Evolutionary conservation across 1,140 invertebrate genomes (phyloP).

Genomic region (Scaptomyza hsui): DNA sequence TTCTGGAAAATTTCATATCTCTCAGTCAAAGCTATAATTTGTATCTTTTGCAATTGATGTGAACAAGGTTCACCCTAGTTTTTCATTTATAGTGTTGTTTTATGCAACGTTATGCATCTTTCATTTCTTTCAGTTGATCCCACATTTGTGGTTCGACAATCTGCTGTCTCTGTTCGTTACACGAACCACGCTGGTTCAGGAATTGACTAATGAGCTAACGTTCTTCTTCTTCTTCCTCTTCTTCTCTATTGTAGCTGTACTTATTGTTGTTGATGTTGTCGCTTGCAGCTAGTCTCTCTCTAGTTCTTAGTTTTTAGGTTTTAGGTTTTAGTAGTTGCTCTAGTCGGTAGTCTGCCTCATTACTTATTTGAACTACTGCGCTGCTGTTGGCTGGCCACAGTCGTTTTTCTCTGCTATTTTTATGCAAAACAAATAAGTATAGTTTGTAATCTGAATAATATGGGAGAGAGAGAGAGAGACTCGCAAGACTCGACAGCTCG

Average conservation of each 20-base stretch:
- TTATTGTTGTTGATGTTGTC: slow-evolving; percentile 4
- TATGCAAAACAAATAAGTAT: slow-evolving; percentile 71
- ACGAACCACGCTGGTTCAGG: slow-evolving; percentile 62
- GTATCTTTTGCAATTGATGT: slow-evolving; percentile 6
- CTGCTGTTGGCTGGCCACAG: slow-evolving; percentile 16
- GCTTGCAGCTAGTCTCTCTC: slow-evolving; percentile 9
- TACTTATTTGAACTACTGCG: slow-evolving; percentile 29
- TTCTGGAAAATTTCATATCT: neutral
- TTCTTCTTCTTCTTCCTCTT: slow-evolving; percentile 25
- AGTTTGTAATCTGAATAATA: slow-evolving; percentile 75
- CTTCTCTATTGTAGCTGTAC: slow-evolving; percentile 6
- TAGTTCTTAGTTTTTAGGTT: neutral
- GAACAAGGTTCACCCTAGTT: slow-evolving; percentile 63
- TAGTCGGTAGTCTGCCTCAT: neutral
- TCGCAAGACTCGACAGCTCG: slow-evolving; percentile 40
- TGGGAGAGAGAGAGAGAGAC: slow-evolving; percentile 33
- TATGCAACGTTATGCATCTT: slow-evolving; percentile 31
- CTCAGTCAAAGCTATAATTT: neutral
- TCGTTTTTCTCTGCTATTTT: slow-evolving; percentile 56
- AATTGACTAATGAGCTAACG: slow-evolving; percentile 67
- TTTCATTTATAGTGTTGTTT: slow-evolving; percentile 4
- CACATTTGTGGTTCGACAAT: slow-evolving; percentile 68
- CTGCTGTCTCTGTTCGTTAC: slow-evolving; percentile 68
- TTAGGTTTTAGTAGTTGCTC: neutral
- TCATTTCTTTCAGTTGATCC: slow-evolving; percentile 60